Evolutionary conservation across 2,888 invertebrate genomes (phyloP).

Genomic region (Ctenicera cuprea): DNA sequence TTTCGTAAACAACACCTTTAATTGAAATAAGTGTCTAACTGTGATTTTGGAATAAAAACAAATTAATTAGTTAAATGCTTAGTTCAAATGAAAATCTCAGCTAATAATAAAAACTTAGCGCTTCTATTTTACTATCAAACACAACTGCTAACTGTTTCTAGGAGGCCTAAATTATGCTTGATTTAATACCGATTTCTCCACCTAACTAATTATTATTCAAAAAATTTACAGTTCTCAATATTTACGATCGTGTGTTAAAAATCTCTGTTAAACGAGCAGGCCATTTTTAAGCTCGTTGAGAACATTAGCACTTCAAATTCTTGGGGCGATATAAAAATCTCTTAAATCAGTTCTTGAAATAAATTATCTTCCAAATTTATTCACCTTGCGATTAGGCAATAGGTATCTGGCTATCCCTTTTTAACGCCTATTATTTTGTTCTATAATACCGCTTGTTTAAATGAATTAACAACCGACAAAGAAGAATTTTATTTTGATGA

Average conservation of each 20-base stretch:
- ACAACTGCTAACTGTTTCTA: background rate
- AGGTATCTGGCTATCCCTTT: background rate
- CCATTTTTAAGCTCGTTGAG: conserved; percentile 15
- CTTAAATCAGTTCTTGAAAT: conserved; percentile 13
- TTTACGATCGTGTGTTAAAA: conserved; percentile 4
- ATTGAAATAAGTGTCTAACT: no score
- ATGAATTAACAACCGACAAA: background rate
- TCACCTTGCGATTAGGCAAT: conserved; percentile 1
- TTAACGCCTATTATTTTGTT: conserved; percentile 4
- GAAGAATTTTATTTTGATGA: background rate
- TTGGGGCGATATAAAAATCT: conserved; percentile 9
- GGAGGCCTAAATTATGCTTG: background rate
- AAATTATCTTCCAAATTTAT: background rate
- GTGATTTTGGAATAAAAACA: no score
- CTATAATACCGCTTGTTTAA: background rate
- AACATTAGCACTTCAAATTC: background rate
- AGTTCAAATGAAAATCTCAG: no score
- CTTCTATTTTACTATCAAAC: background rate
- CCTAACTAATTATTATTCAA: conserved; percentile 14
- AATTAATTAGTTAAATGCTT: no score
- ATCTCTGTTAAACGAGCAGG: conserved; percentile 2
- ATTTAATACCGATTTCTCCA: conserved; percentile 9
- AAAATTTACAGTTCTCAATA: conserved; percentile 3
- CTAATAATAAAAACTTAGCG: no score
- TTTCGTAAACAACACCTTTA: no score